phyloP scores from a whole-genome alignment of 2,113 vertebrate species.

The Anarrhichthys ocellatus region DNA sequence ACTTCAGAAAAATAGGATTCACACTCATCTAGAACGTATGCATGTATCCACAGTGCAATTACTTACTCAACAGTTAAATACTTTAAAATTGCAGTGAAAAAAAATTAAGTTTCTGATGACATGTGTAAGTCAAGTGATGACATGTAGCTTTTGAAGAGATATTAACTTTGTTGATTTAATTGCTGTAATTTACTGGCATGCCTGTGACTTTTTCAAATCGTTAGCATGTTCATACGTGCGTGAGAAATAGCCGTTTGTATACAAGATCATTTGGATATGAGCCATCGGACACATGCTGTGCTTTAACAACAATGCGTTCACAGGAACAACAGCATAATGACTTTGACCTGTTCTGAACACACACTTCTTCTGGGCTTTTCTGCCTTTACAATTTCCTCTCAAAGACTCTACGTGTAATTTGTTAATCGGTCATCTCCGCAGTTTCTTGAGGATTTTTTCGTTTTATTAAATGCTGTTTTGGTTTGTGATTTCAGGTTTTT shows the following conservation, averaged over 20 bases:
- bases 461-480: not conserved
- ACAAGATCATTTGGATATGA: not conserved
- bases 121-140: not conserved
- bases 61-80: not conserved
- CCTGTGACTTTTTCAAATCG: not conserved
- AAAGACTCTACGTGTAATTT: slow-evolving; percentile 5
- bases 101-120: not conserved
- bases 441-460: not conserved
- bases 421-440: not conserved
- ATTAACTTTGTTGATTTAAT: not conserved
- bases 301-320: slow-evolving; percentile 11
- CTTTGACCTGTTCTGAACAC: slow-evolving; percentile 20
- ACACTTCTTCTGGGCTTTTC: not conserved
- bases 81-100: not conserved
- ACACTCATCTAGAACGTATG: slow-evolving; percentile 51
- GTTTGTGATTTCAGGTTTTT: not conserved
- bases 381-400: not conserved
- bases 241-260: not conserved
- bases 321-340: slow-evolving; percentile 12
- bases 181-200: not conserved
- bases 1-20: slow-evolving; percentile 36
- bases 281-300: not conserved
- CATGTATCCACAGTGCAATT: not conserved
- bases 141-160: not conserved
- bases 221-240: not conserved